Base-by-base conservation (phyloP, 2,888 invertebrate genomes). In the Keiferia lycopersicella region DNA sequence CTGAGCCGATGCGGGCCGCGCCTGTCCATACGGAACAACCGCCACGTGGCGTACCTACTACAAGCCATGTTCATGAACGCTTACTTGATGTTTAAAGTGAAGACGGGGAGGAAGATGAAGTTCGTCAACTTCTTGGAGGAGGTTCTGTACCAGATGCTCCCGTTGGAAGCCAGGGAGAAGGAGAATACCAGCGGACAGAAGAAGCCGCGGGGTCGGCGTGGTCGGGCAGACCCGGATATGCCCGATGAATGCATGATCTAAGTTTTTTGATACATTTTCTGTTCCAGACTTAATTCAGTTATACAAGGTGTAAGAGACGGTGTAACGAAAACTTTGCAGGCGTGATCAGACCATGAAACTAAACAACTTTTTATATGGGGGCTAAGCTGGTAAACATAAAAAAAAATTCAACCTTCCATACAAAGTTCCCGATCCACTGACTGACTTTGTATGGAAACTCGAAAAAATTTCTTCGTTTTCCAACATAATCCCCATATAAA, bases 101-200 rank as follows among this genome's bases (percentile, higher is more conserved):
- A 51, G 11, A 51, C 51, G 3, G 51, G 51, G 10, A 51, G 18
- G 51, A 16, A 20, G n/a, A 51, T 51, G 51, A 51, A 51, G 51
- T 51, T 51, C 22, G 51, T 51, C 11, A 51, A 22, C 51, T 51
- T 51, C 18, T 12, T 51, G 2, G 51, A 51, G 18, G 20, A 51
- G 18, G 18, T 51, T 22, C 18, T 51, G 18, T 22, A 51, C 12
- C 51, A 51, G 18, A 51, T 51, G 51, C 12, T 51, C 22, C 51
- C 51, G 51, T 18, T 51, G 11, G 51, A 51, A 11, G 51, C 11
- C 8, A 22, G 22, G 11, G 22, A 51, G 10, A 51, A 51, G n/a
- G 51, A 51, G 12, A 51, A 51, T 51, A 8, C 2, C 10, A 51
- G 0, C 18, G 51, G 51, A 0, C 20, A 20, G 11, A 51, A 22